Base-by-base conservation (phyloP, 2,113 vertebrate genomes). In the Pseudonaja textilis region DNA sequence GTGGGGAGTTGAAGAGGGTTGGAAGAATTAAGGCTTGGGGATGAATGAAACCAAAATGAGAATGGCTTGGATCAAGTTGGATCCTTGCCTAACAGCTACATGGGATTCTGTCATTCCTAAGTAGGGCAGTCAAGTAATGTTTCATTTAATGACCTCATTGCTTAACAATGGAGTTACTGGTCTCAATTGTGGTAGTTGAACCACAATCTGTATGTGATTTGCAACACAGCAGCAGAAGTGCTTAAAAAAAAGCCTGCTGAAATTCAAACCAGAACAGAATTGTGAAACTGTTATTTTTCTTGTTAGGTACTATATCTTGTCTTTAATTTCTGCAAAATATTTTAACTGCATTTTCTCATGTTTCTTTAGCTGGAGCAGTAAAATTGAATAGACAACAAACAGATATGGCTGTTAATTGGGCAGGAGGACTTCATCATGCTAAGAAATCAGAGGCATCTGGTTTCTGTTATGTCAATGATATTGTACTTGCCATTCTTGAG, bases 341-440 rank as follows among this genome's bases (percentile, higher is more conserved):
- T 95, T 54, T 89, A 22, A 85, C n/a, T 94, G 1, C 0, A 2
- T 95, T 89, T 94, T 29, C 95, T 57, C 14, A 61, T 91, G 34
- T 5, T 89, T 94, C 25, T 91, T 42, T 94, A 98, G 98, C 98
- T 97, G 98, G 98, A 89, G 98, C 98, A n/a, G 98, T 98, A 92
- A 98, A 98, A 94, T 95, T 98, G 95, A 98, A 98, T 95, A 97
- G 98, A 91, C 98, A 98, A 26, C 98, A 98, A 23, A 98, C 98
- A 69, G 98, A 98, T 92, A 98, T 98, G 98, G 98, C 98, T 95
- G 98, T 98, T 95, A 98, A 98, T 89, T 98, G 98, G 98, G 98
- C 98, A 95, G 98, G 98, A 96, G 98, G 98, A 90, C 97, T 98
- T 93, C 98, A 98, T 96, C 98, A 98, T 64, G 98, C 98, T 86